phyloP scores from a whole-genome alignment of 2,113 vertebrate genomes.

The Seriola quinqueradiata region DNA sequence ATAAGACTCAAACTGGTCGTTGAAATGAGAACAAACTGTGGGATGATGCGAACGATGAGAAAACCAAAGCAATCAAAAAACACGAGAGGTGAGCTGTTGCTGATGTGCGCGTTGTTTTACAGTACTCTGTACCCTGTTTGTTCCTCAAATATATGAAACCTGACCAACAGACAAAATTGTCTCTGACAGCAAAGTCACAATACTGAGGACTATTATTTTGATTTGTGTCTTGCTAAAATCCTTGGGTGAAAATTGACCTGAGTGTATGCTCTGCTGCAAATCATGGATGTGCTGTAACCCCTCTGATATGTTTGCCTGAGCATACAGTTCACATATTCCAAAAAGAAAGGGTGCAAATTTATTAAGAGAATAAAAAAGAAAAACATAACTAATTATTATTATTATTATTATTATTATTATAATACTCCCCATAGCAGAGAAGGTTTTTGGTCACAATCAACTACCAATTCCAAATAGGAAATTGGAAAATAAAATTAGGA shows the following conservation, averaged over 20 bases:
- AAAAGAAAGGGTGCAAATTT: slow-evolving; percentile 67
- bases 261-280: slow-evolving; percentile 73
- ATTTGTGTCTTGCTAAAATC: slow-evolving; percentile 36
- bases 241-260: slow-evolving; percentile 71
- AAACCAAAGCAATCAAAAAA: slow-evolving; percentile 23
- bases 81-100: slow-evolving; percentile 75
- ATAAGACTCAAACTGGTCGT: slow-evolving; percentile 42
- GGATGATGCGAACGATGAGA: slow-evolving; percentile 27
- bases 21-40: slow-evolving; percentile 35
- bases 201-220: slow-evolving; percentile 51
- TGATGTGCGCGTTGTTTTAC: slow-evolving; percentile 71
- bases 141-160: slow-evolving; percentile 74
- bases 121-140: slow-evolving; percentile 84
- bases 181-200: slow-evolving; percentile 58
- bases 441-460: slow-evolving; percentile 82
- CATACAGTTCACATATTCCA: slow-evolving; percentile 49
- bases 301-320: slow-evolving; percentile 69
- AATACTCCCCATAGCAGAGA: slow-evolving; percentile 54
- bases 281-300: slow-evolving; percentile 44
- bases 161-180: slow-evolving; percentile 55
- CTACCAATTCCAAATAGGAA: slow-evolving; percentile 56
- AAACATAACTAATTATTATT: not conserved
- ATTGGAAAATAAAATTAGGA: slow-evolving; percentile 40
- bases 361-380: slow-evolving; percentile 11
- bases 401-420: slow-evolving; percentile 21